Base-by-base conservation (phyloP, 1,140 invertebrate genomes). In the Drosophila sp. region DNA sequence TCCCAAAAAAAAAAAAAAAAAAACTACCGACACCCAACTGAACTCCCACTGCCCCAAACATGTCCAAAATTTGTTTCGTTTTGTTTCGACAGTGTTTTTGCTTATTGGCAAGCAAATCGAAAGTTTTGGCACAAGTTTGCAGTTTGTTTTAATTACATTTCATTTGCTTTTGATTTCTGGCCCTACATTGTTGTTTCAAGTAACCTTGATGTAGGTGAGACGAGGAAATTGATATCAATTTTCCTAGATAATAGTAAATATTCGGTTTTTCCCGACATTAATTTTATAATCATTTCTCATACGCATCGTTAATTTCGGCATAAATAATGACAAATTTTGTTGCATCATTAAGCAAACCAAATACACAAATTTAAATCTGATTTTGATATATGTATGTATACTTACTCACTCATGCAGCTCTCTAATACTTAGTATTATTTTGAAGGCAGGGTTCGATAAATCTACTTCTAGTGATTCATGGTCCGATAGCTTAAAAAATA, bases 101-200 rank as follows among this genome's bases (percentile, higher is more conserved):
- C 23, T 27, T 50, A 50, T 50, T 50, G 44, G 44, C 44, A 50
- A 50, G 44, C 23, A 3, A 10, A 50, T 50, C 44, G 44, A 50
- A 50, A 50, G 44, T 50, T 50, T 50, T 50, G 44, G 44, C 44
- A 50, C 44, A 27, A 50, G 23, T 50, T 50, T 25, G 44, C 25
- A 50, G 44, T 50, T 50, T 50, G 44, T 50, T 50, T 50, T 50
- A 50, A 50, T 50, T 50, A 50, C 44, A 50, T 50, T 27, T 50
- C 44, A 50, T 50, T 50, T 50, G 44, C 44, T 50, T 50, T 7
- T 50, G 7, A 50, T 50, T 50, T 50, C 23, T 50, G 44, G 44
- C 23, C 44, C 7, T 8, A 25, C 25, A 25, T 7, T 23, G 44
- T 47, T 2, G 2, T 10, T 41, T 25, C 10, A 27, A 27, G 23